Evolutionary conservation across 2,797 vertebrate genomes (phyloP).

Genomic region (Parauchenoglanis punctatus): DNA sequence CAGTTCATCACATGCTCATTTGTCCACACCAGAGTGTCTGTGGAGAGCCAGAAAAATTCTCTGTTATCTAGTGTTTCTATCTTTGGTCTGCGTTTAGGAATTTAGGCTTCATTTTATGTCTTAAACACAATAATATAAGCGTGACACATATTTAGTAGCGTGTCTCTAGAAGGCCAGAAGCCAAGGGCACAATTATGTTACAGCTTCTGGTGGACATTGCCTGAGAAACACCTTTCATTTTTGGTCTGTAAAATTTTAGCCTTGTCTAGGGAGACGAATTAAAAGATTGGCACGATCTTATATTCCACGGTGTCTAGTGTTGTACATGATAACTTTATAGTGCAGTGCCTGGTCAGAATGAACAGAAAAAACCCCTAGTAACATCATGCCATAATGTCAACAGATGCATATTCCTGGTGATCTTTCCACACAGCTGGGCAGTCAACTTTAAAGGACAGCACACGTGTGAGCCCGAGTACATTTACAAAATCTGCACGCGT

Average conservation of each 20-base stretch:
- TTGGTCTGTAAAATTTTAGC: background rate
- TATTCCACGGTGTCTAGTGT: background rate
- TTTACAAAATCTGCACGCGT: slow-evolving; percentile 35
- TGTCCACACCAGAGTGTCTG: slow-evolving; percentile 80
- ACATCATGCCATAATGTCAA: slow-evolving; percentile 32
- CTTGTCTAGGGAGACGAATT: background rate
- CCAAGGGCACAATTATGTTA: background rate
- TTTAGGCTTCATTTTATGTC: background rate
- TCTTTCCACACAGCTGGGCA: slow-evolving; percentile 55
- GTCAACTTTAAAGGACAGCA: slow-evolving; percentile 41
- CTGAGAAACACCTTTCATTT: background rate
- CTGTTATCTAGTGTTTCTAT: background rate
- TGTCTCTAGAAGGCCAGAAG: background rate
- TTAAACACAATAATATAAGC: background rate
- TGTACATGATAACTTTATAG: background rate
- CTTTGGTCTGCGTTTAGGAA: background rate
- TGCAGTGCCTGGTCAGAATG: background rate
- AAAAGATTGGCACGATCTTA: background rate
- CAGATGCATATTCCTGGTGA: slow-evolving; percentile 47
- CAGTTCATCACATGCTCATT: slow-evolving; percentile 85
- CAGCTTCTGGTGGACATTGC: background rate
- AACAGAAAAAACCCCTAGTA: slow-evolving; percentile 11
- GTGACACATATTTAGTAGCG: background rate
- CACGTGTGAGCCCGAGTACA: slow-evolving; percentile 36
- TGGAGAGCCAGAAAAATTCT: background rate